Base-by-base conservation (phyloP, 2,113 vertebrate genomes). In the Rafetus swinhoei region DNA sequence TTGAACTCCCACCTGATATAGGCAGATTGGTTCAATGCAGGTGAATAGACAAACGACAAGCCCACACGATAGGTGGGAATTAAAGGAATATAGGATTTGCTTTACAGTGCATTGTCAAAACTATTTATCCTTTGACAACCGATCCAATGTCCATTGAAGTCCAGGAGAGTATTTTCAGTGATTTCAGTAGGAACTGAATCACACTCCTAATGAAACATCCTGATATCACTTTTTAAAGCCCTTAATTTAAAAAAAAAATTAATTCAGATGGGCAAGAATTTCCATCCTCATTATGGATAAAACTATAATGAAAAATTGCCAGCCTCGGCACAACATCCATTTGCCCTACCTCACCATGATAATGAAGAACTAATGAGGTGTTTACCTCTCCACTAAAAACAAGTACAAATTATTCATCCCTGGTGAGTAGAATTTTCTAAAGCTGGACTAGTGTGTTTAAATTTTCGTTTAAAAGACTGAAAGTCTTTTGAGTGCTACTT, bases 1-100 rank as follows among this genome's bases (percentile, higher is more conserved):
- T 92, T 94, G 92, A 92, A 92, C 83, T 27, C 0, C 0, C 15
- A 80, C 16, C 77, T 94, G 55, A 3, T 50, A 56, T 84, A 55
- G 84, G 86, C 91, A 92, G 87, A 84, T 65, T 82, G 90, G 93
- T 93, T 69, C 60, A 65, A 89, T 86, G 55, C 79, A 95, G 85
- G 27, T 85, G 86, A 96, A 56, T 80, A 62, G 86, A 90, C 39
- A 21, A 76, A 91, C 77, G 87, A 50, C 59, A 86, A 85, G 74
- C 72, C 93, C 82, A 50, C 53, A 22, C 32, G 1, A 7, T 79
- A 53, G 87, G 25, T 82, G 59, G 53, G 39, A 2, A 0, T 79
- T 65, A 59, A 60, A 35, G 81, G 35, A 35, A 53, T 72, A 24
- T 0, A 54, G 81, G 90, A 93, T 93, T 85, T 91, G 55, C 62